These are phyloP conservation scores for Tyrophagus putrescentiae DNA, from an alignment of 1,140 invertebrate species.

Conservation along the genomic window DNA sequence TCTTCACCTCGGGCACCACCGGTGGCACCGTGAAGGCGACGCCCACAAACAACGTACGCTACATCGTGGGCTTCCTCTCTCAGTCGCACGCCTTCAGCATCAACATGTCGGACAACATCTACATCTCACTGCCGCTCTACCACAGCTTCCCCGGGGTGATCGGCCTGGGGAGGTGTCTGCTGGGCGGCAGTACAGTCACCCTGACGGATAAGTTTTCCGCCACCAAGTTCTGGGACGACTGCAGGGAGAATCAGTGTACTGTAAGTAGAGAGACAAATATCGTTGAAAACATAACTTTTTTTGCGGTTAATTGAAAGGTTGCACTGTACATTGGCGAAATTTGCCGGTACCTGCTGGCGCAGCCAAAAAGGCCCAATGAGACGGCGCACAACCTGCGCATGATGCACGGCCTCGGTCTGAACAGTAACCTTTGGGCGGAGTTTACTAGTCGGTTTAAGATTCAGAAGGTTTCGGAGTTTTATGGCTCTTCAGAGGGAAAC, in stretches of 20 bases:
- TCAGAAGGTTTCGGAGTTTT: constrained; percentile 37
- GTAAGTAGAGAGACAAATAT: constrained; percentile 34
- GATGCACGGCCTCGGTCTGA: constrained; percentile 87
- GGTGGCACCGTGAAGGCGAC: constrained; percentile 74
- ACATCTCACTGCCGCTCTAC: constrained; percentile 52
- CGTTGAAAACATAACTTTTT: background rate
- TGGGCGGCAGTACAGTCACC: constrained; percentile 39
- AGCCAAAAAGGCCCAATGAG: constrained; percentile 58
- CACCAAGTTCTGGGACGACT: constrained; percentile 49
- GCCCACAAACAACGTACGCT: constrained; percentile 42
- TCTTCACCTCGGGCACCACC: constrained; percentile 83
- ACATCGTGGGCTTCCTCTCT: constrained; percentile 23
- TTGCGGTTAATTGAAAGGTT: constrained; percentile 31
- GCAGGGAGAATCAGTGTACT: constrained; percentile 52
- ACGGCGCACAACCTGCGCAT: constrained; percentile 64
- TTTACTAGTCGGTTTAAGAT: constrained; percentile 55
- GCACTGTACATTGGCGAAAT: constrained; percentile 99
- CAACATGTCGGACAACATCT: constrained; percentile 40
- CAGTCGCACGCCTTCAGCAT: constrained; percentile 38
- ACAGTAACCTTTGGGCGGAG: constrained; percentile 85
- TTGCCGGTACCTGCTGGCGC: constrained; percentile 84
- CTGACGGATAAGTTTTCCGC: constrained; percentile 45
- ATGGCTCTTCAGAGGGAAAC: constrained; percentile 41
- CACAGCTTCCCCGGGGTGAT: constrained; percentile 46
- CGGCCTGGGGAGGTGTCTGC: constrained; percentile 35